Base-by-base conservation (phyloP, 2,797 vertebrate genomes). In the Syngnathus rostellatus region DNA sequence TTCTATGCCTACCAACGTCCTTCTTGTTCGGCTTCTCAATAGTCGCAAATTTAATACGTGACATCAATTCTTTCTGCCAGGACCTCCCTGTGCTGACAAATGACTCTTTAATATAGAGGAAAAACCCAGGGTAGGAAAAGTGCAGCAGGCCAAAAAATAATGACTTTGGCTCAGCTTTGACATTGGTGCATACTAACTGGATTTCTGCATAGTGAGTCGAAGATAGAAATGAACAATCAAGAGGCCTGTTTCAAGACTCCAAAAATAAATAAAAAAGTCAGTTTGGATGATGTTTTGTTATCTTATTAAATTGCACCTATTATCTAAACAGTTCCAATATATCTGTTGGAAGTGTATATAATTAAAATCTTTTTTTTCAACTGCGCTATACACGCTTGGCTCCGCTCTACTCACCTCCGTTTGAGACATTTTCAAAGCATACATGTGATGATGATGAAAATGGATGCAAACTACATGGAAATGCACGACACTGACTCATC, bases 61-160 rank as follows among this genome's bases (percentile, higher is more conserved):
- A 77, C 78, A 72, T 81, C 75, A 71, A 60, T 79, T 73, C 63
- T 62, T 77, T 63, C 69, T 81, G 80, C 74, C 62, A 38, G 37
- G 80, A 67, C 68, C 68, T 81, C 80, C 75, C 84, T 83, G 74
- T 77, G 37, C 58, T 87, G 82, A 90, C 77, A 85, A 90, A 90
- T 82, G 82, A 83, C 81, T 89, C 81, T 72, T 81, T 84, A 87
- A 88, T 85, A 68, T 78, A 68, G 79, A 77, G 51, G 65, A 86
- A 85, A 86, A 80, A 70, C 77, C 68, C 66, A 70, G 73, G 77
- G 71, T 25, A 76, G 72, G 72, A 70, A 78, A 82, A 74, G 78
- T 81, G 81, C 82, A 66, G 58, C 71, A 75, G 73, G 80, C 64
- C 50, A 8, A 76, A 72, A 83, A 79, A 78, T 81, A 85, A 87